Conservation (phyloP, 37 sponge, comb jelly and placozoan genomes). For the Theonella swinhoei region DNA sequence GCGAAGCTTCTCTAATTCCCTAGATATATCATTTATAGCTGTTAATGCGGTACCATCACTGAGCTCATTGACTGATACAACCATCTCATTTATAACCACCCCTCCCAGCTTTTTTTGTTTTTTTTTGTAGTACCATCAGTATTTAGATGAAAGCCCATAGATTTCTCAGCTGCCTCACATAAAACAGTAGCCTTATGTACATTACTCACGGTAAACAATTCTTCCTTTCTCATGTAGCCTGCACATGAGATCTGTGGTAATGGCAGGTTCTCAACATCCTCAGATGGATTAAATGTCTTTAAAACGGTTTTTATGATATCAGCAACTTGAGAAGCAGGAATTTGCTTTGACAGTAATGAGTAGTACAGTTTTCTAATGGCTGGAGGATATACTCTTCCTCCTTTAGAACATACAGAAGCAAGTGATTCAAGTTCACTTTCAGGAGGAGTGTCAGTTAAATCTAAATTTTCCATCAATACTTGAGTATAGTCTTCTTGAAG, state of each 20-base stretch:
- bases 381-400: conserved; percentile 15
- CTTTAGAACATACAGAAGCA: conserved; percentile 3
- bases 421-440: not conserved
- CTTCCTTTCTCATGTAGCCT: conserved; percentile 18
- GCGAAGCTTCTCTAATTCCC: conserved; percentile 36
- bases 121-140: conserved; percentile 54
- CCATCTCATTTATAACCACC: conserved; percentile 22
- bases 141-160: conserved; percentile 18
- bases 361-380: conserved; percentile 28
- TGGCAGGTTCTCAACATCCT: conserved; percentile 15
- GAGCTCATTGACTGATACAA: conserved; percentile 40
- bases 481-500: not conserved
- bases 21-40: conserved; percentile 29
- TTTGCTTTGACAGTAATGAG: conserved; percentile 17
- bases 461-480: not conserved
- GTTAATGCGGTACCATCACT: conserved; percentile 22
- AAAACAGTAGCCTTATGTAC: conserved; percentile 33
- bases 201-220: conserved; percentile 19
- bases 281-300: conserved; percentile 21
- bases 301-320: conserved; percentile 21
- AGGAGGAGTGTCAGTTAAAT: not conserved
- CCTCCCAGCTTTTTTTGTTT: conserved; percentile 39
- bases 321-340: conserved; percentile 23
- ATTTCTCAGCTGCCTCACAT: too few relatives aligned
- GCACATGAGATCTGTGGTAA: conserved; percentile 36